Percentiles rank a stretch among this genome's conserved stretches.
Conservation (phyloP, 2,888 invertebrate species). For the Monochamus alternatus region DNA sequence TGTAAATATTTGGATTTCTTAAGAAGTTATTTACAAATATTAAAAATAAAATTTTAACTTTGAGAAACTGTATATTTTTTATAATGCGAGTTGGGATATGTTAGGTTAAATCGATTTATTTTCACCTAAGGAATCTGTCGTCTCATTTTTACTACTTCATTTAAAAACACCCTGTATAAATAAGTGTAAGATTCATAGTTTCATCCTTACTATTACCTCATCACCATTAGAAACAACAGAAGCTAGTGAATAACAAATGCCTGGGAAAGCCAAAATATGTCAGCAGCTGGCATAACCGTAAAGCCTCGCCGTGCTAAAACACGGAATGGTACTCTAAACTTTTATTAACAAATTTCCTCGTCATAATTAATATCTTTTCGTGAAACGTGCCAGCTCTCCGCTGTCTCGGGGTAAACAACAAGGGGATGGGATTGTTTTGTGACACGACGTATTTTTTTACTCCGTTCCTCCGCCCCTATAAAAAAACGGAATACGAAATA, state of each 20-base stretch:
- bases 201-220: too few species aligned
- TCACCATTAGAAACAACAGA: too few species aligned
- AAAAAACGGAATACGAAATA: background rate
- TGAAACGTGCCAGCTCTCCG: background rate
- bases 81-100: too few species aligned
- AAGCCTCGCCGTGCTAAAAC: background rate
- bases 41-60: too few species aligned
- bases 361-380: conserved; percentile 7
- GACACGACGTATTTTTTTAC: background rate
- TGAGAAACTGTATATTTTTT: too few species aligned
- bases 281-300: background rate
- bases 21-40: too few species aligned
- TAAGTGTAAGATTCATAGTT: too few species aligned
- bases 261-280: background rate
- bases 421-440: background rate
- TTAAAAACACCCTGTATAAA: too few species aligned
- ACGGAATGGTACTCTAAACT: background rate
- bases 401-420: background rate
- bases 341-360: conserved; percentile 10
- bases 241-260: background rate
- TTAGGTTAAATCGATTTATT: too few species aligned
- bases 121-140: too few species aligned
- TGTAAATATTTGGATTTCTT: too few species aligned
- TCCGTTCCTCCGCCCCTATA: background rate
- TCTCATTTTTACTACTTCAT: too few species aligned